phyloP scores from a whole-genome alignment of 2,113 vertebrate species.

The Aythya baeri region DNA sequence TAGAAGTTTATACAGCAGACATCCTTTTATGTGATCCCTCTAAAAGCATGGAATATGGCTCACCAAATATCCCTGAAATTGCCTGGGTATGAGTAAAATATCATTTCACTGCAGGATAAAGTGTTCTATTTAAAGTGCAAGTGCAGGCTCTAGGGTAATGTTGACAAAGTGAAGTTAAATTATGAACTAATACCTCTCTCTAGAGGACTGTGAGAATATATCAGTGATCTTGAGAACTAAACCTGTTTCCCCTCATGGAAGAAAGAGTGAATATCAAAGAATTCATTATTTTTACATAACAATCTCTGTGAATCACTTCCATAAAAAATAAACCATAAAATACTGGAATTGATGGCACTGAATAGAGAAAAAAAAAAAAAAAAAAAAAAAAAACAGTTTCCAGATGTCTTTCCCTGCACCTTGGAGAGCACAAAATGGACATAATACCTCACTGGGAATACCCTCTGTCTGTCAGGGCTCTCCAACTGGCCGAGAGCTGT shows the following conservation, averaged over 20 bases:
- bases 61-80: slow-evolving; percentile 32
- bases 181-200: slow-evolving; percentile 25
- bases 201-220: neutral
- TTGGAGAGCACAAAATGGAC: neutral
- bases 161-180: slow-evolving; percentile 32
- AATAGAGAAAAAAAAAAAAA: neutral
- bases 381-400: neutral
- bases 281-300: neutral
- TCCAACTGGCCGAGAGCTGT: neutral
- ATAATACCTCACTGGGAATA: neutral
- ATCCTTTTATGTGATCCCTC: slow-evolving; percentile 27
- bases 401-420: neutral
- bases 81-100: slow-evolving; percentile 10
- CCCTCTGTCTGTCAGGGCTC: rapidly evolving
- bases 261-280: neutral
- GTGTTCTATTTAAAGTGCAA: slow-evolving; percentile 30
- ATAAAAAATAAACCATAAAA: neutral
- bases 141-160: neutral
- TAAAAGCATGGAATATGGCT: slow-evolving; percentile 28
- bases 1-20: neutral
- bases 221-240: neutral
- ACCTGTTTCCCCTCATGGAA: neutral
- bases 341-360: neutral
- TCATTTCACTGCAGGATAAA: slow-evolving; percentile 35
- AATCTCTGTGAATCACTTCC: neutral